A percentile compares a stretch with the other conserved stretches of the same genome.
Evolutionary conservation across 2,113 vertebrate genomes (phyloP).

Genomic region (Sigmodon hispidus): DNA sequence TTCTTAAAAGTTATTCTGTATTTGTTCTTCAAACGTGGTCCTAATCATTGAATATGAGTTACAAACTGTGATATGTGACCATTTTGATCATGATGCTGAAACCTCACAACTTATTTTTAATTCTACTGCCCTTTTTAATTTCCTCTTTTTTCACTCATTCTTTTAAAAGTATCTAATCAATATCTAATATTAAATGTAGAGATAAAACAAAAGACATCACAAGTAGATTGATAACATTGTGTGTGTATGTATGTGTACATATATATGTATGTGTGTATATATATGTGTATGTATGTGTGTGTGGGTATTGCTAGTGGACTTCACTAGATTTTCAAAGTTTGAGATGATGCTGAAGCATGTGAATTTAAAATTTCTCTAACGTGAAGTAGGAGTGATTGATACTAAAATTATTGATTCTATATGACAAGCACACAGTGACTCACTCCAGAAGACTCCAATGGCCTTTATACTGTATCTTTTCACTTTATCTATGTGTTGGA

Average conservation of each 20-base stretch:
- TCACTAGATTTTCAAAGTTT: slow-evolving; percentile 34
- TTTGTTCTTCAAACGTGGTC: neutral
- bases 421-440: neutral
- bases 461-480: neutral
- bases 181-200: neutral
- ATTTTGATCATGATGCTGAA: neutral
- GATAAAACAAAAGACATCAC: neutral
- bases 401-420: slow-evolving; percentile 23
- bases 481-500: neutral
- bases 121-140: neutral
- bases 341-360: neutral
- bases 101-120: neutral
- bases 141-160: slow-evolving; percentile 34
- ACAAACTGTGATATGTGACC: neutral
- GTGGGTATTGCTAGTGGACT: neutral
- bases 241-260: neutral
- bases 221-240: neutral
- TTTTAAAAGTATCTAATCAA: neutral
- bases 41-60: slow-evolving; percentile 12
- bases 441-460: neutral
- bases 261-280: neutral
- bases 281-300: neutral
- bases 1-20: slow-evolving; percentile 21
- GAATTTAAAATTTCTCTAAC: neutral
- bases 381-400: neutral